Conservation (phyloP, 2,888 invertebrate species). For the Agonopterix arenella region DNA sequence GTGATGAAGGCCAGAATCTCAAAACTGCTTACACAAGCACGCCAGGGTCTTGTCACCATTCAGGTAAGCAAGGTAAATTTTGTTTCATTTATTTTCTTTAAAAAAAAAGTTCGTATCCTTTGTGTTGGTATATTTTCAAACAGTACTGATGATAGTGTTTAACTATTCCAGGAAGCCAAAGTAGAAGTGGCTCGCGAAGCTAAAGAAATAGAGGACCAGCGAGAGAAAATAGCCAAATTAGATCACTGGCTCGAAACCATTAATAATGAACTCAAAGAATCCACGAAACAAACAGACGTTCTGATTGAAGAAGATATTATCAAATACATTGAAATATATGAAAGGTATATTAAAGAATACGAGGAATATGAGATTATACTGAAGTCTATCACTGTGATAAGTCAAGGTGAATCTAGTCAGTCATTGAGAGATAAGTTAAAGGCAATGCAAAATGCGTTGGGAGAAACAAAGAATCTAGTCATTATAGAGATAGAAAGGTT, state of each 20-base stretch:
- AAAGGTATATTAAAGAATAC: conserved; percentile 62
- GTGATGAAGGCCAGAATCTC: conserved; percentile 80
- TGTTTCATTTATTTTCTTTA: conserved; percentile 2
- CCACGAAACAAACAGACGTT: conserved; percentile 49
- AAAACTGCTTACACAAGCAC: conserved; percentile 81
- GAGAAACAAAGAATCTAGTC: conserved; percentile 79
- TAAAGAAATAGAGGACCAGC: conserved; percentile 57
- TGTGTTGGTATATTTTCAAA: neutral
- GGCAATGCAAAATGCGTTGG: conserved; percentile 73
- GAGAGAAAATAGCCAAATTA: conserved; percentile 55
- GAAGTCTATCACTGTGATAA: conserved; percentile 61
- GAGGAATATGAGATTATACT: conserved; percentile 64
- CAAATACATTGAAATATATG: conserved; percentile 66
- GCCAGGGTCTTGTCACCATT: conserved; percentile 78
- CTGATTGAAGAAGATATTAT: conserved; percentile 57
- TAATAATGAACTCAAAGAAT: conserved; percentile 65
- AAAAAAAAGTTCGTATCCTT: neutral
- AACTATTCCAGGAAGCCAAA: conserved; percentile 58
- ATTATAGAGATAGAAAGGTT: conserved; percentile 76
- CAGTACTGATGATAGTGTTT: neutral
- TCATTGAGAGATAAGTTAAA: conserved; percentile 74
- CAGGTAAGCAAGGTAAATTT: conserved; percentile 68
- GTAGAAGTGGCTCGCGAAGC: conserved; percentile 54
- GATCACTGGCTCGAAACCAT: conserved; percentile 71
- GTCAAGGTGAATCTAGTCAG: conserved; percentile 68